Evolutionary conservation across 2,797 vertebrate species (phyloP).

Genomic region (Caiman crocodilus): DNA sequence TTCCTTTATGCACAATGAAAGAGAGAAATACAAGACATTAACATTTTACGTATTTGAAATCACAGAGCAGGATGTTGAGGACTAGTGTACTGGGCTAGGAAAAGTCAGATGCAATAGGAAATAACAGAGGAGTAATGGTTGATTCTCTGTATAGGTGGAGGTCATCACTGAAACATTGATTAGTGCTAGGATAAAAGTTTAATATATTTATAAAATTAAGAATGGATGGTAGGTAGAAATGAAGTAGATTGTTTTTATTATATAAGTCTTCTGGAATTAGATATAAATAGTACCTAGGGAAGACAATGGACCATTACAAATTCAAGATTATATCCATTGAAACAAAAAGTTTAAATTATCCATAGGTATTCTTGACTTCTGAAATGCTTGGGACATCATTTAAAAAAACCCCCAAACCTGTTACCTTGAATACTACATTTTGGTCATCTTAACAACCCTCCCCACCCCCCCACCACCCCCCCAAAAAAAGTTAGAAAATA

Average conservation of each 20-base stretch:
- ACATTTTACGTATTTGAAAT: background rate
- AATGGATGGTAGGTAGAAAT: background rate
- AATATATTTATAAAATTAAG: background rate
- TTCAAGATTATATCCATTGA: background rate
- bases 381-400: background rate
- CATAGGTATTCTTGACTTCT: background rate
- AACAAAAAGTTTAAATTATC: background rate
- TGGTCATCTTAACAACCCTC: background rate
- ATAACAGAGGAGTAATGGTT: background rate
- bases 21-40: background rate
- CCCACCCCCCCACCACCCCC: background rate
- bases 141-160: background rate
- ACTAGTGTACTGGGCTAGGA: background rate
- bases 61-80: background rate
- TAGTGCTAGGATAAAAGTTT: background rate
- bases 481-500: background rate
- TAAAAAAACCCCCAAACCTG: too few species aligned
- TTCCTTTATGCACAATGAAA: background rate
- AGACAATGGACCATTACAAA: background rate
- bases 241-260: rapidly evolving
- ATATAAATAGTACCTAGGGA: background rate
- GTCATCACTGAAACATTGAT: background rate
- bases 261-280: background rate
- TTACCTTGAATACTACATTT: background rate
- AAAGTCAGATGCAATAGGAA: too few species aligned